Base-by-base conservation (phyloP, 2,797 vertebrate species). In the Melanotaenia trifasciata region DNA sequence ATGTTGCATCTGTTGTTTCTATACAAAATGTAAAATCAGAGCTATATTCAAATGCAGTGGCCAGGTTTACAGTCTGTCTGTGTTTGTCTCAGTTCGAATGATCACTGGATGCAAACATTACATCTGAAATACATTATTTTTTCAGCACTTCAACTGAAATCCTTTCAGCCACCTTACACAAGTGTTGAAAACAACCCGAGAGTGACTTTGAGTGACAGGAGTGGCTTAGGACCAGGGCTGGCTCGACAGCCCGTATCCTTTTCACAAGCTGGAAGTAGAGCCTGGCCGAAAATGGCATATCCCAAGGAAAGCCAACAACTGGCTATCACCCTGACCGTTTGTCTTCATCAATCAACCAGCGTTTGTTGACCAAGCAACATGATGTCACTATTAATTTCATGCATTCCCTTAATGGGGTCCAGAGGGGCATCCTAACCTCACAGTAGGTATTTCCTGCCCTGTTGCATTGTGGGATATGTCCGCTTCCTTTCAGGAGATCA, bases 341-440 rank as follows among this genome's bases (percentile, higher is more conserved):
- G 95, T 94, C 94, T 94, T 95, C 95, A 95, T 96, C 95, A 95
- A 94, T 96, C 95, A 96, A 93, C 83, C 74, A 3, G 26, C 80
- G 84, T 96, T 95, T 96, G 94, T 96, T 96, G 96, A 96, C 95
- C 84, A 87, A 95, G 94, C 92, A 96, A 95, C 94, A 90, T 93
- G 93, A 89, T 95, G 95, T 96, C 94, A 94, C 92, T 94, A 95
- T 96, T 96, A 94, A 96, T 96, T 96, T 96, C 94, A 96, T 91
- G 93, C 91, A 90, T 87, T 86, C 79, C 91, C 93, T 90, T 94
- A 93, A 95, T 92, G 85, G 92, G 92, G 91, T 91, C 89, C 83
- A 91, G 92, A 93, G 50, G 85, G 94, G 93, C 92, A 90, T 88
- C 78, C 89, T 91, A 87, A 84, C 90, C 91, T 93, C 95, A 93